A percentile compares a stretch with the other conserved stretches of the same genome.
Evolutionary conservation across 2,888 invertebrate species (phyloP).

Genomic region (Spodoptera littoralis): DNA sequence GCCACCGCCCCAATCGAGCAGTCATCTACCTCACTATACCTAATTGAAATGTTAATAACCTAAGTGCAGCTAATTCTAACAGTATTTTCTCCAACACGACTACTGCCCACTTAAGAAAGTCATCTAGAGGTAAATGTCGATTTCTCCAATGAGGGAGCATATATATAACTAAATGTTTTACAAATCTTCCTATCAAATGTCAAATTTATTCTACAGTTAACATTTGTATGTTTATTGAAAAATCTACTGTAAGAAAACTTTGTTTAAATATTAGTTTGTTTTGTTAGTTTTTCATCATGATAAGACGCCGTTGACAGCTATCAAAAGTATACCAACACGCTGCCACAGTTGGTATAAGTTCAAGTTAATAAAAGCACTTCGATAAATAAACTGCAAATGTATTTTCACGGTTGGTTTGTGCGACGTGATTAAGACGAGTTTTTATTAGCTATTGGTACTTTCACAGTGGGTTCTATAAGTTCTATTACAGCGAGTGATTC

Average conservation of each 20-base stretch:
- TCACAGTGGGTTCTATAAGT: constrained; percentile 40
- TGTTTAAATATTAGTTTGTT: constrained; percentile 6
- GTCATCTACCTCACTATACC: too few relatives aligned
- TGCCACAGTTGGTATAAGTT: constrained; percentile 34
- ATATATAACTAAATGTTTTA: too few relatives aligned
- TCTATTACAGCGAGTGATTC: constrained; percentile 35
- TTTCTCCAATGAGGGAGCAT: too few relatives aligned
- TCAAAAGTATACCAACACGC: constrained; percentile 45
- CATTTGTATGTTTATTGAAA: too few relatives aligned
- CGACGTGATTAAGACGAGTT: constrained; percentile 49
- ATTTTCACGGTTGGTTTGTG: constrained; percentile 56
- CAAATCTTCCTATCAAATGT: too few relatives aligned
- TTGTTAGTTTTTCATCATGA: constrained; percentile 18
- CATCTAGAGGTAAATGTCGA: too few relatives aligned
- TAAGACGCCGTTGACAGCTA: constrained; percentile 22
- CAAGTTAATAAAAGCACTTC: constrained; percentile 47
- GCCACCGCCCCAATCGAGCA: too few relatives aligned
- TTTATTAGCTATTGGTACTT: constrained; percentile 53
- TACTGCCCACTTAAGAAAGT: too few relatives aligned
- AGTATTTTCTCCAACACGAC: too few relatives aligned
- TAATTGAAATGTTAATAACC: too few relatives aligned
- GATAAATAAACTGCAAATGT: constrained; percentile 44
- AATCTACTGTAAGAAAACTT: not conserved
- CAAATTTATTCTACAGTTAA: too few relatives aligned
- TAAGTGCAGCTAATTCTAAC: too few relatives aligned